These are phyloP conservation scores for Petrocephalus sullivani DNA, from an alignment of 2,797 vertebrate species.

Conservation along the genomic window DNA sequence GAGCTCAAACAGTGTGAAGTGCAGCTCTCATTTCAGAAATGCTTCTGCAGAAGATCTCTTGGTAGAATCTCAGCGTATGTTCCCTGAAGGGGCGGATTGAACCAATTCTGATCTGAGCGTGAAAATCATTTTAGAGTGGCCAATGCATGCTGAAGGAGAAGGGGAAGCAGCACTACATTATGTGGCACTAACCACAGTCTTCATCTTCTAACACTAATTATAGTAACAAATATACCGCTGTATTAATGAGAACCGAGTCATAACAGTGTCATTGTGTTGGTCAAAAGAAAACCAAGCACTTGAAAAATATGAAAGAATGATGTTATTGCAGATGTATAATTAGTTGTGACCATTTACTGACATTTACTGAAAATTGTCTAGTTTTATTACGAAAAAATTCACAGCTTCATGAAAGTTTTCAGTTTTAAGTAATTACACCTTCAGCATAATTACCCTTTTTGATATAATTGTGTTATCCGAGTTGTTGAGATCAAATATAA, in stretches of 20 bases:
- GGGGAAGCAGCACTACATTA: background rate
- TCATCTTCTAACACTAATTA: background rate
- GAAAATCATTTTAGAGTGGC: background rate
- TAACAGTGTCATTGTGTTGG: background rate
- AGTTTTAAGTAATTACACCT: background rate
- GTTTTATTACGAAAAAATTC: background rate
- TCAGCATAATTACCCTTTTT: background rate
- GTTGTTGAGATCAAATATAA: background rate
- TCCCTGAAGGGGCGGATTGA: background rate
- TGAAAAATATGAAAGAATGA: background rate
- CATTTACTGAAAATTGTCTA: background rate
- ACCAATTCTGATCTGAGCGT: background rate
- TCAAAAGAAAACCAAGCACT: background rate
- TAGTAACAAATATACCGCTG: background rate
- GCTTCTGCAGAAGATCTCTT: background rate
- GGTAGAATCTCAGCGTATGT: background rate
- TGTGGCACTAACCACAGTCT: background rate
- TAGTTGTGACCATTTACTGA: background rate
- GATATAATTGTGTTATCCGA: background rate
- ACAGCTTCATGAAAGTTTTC: background rate
- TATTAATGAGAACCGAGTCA: background rate
- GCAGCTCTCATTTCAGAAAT: background rate
- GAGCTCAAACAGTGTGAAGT: background rate
- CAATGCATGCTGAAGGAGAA: background rate
- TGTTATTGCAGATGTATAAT: background rate